Evolutionary conservation across 2,888 invertebrate species (phyloP).

Genomic region (Tenthredo amoena): DNA sequence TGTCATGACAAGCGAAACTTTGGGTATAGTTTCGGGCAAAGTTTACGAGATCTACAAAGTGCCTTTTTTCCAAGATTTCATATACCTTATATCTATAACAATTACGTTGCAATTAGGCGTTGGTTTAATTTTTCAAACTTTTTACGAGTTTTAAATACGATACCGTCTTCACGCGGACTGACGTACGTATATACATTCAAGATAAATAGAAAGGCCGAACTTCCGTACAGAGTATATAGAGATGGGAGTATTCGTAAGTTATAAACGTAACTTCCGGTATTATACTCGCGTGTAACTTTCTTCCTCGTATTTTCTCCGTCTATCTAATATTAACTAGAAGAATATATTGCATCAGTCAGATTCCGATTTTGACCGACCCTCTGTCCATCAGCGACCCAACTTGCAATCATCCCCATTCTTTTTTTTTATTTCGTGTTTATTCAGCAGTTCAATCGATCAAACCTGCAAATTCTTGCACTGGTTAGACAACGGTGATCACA

Average conservation of each 20-base stretch:
- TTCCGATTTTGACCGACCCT: background rate
- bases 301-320: conserved; percentile 25
- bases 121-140: background rate
- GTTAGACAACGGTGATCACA: background rate
- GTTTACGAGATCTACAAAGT: background rate
- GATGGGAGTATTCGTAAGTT: conserved; percentile 10
- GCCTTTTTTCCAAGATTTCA: background rate
- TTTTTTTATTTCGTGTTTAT: background rate
- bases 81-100: background rate
- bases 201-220: conserved; percentile 20
- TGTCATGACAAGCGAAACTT: background rate
- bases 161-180: background rate
- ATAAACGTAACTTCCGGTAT: conserved; percentile 40
- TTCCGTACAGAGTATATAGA: conserved; percentile 18
- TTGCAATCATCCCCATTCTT: background rate
- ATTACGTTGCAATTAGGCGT: background rate
- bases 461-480: background rate
- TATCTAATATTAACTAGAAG: conserved; percentile 22
- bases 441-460: background rate
- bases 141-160: background rate
- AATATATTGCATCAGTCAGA: background rate
- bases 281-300: conserved; percentile 33
- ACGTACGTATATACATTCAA: background rate
- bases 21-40: background rate
- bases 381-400: background rate